phyloP scores from a whole-genome alignment of 2,888 invertebrate species.

The Fragum whitleyi region DNA sequence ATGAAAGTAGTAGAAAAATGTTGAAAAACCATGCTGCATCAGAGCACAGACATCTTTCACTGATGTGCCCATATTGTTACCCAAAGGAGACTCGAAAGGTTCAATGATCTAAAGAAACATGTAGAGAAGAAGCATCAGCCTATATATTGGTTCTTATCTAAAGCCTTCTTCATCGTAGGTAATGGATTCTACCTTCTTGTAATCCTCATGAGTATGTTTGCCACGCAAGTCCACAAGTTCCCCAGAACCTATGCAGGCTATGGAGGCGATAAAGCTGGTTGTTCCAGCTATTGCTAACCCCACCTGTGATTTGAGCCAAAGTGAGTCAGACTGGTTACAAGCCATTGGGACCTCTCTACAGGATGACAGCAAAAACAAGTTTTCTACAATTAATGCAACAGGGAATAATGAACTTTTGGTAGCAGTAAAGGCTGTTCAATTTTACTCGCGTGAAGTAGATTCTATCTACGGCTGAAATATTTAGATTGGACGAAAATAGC shows the following conservation, averaged over 20 bases:
- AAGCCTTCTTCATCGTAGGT: not conserved
- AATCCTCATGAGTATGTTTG: not conserved
- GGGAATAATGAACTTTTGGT: not conserved
- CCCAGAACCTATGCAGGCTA: not conserved
- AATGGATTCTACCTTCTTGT: not conserved
- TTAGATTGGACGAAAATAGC: slow-evolving; percentile 15
- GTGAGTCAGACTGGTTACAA: slow-evolving; percentile 10
- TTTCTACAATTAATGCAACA: not conserved
- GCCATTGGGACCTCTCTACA: not conserved
- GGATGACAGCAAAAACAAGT: not conserved
- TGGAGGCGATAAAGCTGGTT: not conserved
- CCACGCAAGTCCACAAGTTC: not conserved
- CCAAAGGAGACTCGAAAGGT: not conserved
- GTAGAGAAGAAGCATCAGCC: not conserved
- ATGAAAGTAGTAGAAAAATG: no score
- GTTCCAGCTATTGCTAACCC: not conserved
- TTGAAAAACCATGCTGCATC: slow-evolving; percentile 3
- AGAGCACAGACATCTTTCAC: slow-evolving; percentile 7
- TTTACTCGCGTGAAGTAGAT: not conserved
- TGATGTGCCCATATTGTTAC: slow-evolving; percentile 10
- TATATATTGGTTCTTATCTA: not conserved
- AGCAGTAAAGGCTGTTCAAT: no score
- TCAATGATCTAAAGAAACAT: slow-evolving; percentile 8
- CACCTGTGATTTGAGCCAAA: not conserved
- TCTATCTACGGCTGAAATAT: not conserved